A percentile compares a stretch with the other conserved stretches of the same genome.
phyloP scores from a whole-genome alignment of 2,113 vertebrate genomes.

The Oncorhynchus gorbuscha region DNA sequence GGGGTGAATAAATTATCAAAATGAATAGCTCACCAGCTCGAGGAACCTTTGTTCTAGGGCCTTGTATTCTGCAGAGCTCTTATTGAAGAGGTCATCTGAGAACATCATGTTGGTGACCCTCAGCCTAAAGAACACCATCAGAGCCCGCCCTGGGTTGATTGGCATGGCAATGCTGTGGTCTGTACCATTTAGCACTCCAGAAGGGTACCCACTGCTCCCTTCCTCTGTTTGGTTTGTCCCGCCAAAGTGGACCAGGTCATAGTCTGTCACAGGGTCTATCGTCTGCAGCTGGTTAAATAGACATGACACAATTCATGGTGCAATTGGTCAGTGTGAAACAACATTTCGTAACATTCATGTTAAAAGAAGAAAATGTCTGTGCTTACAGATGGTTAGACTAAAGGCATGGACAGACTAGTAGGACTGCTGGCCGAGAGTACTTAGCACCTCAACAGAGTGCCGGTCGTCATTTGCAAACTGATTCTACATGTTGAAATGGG shows the following conservation, averaged over 20 bases:
- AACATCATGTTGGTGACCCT: slow-evolving; percentile 97
- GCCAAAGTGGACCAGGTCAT: slow-evolving; percentile 51
- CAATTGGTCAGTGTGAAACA: too few relatives aligned
- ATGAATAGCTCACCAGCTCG: slow-evolving; percentile 82
- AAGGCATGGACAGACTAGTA: too few relatives aligned
- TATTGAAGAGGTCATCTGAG: slow-evolving; percentile 95
- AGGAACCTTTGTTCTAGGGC: slow-evolving; percentile 91
- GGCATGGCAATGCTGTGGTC: slow-evolving; percentile 69
- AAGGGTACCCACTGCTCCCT: slow-evolving; percentile 64
- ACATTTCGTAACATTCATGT: too few relatives aligned
- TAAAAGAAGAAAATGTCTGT: too few relatives aligned
- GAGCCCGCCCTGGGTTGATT: slow-evolving; percentile 74
- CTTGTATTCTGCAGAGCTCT: slow-evolving; percentile 94
- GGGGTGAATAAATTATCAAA: background rate
- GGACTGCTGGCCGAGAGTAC: slow-evolving; percentile 73
- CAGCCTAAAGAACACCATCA: slow-evolving; percentile 96
- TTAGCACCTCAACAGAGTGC: too few relatives aligned
- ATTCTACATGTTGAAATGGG: too few relatives aligned
- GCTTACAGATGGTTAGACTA: too few relatives aligned
- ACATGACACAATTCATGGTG: background rate
- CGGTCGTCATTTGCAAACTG: too few relatives aligned
- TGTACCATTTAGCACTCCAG: slow-evolving; percentile 44
- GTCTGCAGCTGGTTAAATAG: slow-evolving; percentile 41
- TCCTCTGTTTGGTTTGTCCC: slow-evolving; percentile 63
- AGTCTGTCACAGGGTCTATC: slow-evolving; percentile 23